Evolutionary conservation across 64 coral and sea anemone species (phyloP), one percentile per base, ranked within the genome.

Genomic region (Platygyra sinensis): DNA sequence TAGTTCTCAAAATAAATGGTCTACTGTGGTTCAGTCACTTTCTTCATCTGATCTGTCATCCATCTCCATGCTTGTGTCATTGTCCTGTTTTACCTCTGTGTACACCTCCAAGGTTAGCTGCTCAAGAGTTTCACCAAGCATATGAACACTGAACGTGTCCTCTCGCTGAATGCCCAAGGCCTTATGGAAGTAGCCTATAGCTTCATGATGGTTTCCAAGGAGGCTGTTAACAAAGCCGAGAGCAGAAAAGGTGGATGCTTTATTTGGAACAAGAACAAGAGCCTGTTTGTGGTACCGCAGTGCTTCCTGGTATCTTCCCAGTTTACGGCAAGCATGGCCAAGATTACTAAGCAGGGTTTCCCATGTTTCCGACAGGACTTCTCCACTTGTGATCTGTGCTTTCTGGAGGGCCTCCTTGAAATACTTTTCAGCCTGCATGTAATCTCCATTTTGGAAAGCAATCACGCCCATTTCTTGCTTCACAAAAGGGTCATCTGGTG

Each of bases 401-500:
- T 96, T 99, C 60, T 93, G 76, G 62, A 99, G 89, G 57, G 97
- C 91, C 62, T 93, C 90, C 19, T 90, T 90, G 88, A 99, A 99
- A 38, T 95, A 76, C 32, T 91, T 99, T 74, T 99, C 97, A 88
- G 97, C 94, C 38, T 60, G 52, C 42, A 76, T 5, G 19, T 99
- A 95, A 73, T 96, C 87, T 19, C 97, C 91, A 89, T 99, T 99
- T 77, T 87, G 94, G 33, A 93, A 96, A 14, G 94, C 91, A 91
- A 99, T 99, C 52, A 96, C 91, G 5, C 97, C 97, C 94, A 99
- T 90, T 90, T 99, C 97, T 82, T 99, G 97, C 63, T 95, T 90
- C 8, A 99, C 91, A 80, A 93, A 93, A 10, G 96, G 96, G 76
- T 98, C 96, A 91, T 91, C 90, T 69, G 96, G 96, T 22, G 96